Evolutionary conservation across 2,797 vertebrate genomes (phyloP).

Genomic region (Galaxias olidus): DNA sequence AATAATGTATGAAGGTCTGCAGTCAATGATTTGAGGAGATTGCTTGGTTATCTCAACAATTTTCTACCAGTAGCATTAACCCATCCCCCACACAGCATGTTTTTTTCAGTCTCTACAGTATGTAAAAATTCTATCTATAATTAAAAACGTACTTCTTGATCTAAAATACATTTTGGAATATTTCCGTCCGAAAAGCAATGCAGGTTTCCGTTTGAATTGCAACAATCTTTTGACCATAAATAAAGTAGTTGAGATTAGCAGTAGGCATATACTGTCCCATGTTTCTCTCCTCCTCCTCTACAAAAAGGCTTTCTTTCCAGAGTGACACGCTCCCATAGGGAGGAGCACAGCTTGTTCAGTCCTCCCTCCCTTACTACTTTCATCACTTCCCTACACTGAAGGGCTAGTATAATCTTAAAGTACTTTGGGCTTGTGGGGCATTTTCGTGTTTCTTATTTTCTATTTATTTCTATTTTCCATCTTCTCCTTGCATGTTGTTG

Average conservation of each 20-base stretch:
- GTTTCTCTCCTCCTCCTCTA: slow-evolving; percentile 37
- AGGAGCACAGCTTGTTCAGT: slow-evolving; percentile 65
- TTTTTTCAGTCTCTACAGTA: no score
- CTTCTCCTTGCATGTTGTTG: neutral
- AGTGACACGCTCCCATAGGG: slow-evolving; percentile 65
- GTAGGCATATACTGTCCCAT: slow-evolving; percentile 51
- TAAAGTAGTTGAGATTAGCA: slow-evolving; percentile 64
- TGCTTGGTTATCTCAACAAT: no score
- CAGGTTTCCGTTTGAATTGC: slow-evolving; percentile 46
- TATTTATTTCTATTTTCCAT: slow-evolving; percentile 10
- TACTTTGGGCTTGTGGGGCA: slow-evolving; percentile 51
- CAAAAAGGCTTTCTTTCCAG: slow-evolving; percentile 59
- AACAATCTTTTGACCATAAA: slow-evolving; percentile 65
- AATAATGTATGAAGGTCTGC: no score
- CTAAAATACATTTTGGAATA: slow-evolving; percentile 35
- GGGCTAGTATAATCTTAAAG: slow-evolving; percentile 46
- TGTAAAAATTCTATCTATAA: no score
- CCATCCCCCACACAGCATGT: no score
- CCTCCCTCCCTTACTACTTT: slow-evolving; percentile 53
- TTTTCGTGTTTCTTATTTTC: slow-evolving; percentile 27
- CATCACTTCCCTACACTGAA: slow-evolving; percentile 48
- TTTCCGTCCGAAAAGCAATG: slow-evolving; percentile 56
- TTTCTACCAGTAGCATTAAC: no score
- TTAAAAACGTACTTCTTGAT: no score
- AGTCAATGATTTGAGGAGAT: no score